Evolutionary conservation across 1,140 invertebrate species (phyloP).

Genomic region (Dendroctonus valens): DNA sequence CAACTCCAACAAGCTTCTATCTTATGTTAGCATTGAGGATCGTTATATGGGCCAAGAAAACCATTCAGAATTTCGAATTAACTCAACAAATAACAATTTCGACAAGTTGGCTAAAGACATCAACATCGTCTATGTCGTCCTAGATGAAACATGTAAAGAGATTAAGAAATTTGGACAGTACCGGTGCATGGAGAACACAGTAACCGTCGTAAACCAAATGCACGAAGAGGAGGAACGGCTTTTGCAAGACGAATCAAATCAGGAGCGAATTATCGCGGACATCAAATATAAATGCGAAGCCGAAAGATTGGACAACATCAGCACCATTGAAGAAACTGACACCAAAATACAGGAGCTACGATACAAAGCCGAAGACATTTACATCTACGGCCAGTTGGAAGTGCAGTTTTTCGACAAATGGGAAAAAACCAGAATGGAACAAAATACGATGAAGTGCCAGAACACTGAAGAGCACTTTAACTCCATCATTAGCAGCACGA

Average conservation of each 20-base stretch:
- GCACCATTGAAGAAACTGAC: conserved; percentile 34
- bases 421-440: conserved; percentile 31
- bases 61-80: conserved; percentile 27
- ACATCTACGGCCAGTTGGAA: conserved; percentile 21
- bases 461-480: conserved; percentile 22
- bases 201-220: conserved; percentile 26
- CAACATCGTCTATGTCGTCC: conserved; percentile 17
- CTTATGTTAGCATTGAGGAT: conserved; percentile 20
- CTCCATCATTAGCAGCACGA: conserved; percentile 14
- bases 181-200: neutral
- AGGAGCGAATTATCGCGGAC: conserved; percentile 21
- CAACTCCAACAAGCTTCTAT: neutral
- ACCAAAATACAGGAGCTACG: conserved; percentile 31
- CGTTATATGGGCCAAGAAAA: conserved; percentile 33
- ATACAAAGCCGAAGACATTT: conserved; percentile 31
- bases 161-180: conserved; percentile 11
- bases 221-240: conserved; percentile 27
- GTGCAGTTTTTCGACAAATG: conserved; percentile 28
- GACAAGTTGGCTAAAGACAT: conserved; percentile 35
- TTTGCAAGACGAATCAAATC: conserved; percentile 20
- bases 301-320: conserved; percentile 30
- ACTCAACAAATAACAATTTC: conserved; percentile 23
- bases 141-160: conserved; percentile 20
- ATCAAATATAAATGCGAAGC: conserved; percentile 24
- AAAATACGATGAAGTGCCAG: conserved; percentile 30